Evolutionary conservation across 2,113 vertebrate species (phyloP).

Genomic region (Otocyon megalotis): DNA sequence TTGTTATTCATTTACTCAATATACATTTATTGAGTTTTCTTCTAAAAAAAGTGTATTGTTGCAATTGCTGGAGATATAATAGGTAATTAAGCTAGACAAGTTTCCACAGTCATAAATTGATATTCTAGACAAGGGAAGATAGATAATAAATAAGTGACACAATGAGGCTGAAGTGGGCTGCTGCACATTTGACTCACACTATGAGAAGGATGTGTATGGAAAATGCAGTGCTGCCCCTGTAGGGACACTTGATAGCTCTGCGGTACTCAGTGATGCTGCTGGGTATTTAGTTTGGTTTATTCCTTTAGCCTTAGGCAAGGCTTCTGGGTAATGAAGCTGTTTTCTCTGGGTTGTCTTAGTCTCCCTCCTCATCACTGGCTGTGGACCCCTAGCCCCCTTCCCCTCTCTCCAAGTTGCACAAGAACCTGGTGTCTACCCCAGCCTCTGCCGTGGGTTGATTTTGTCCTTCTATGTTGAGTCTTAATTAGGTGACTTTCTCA

Average conservation of each 20-base stretch:
- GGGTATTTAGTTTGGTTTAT: not conserved
- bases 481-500: not conserved
- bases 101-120: not conserved
- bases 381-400: not conserved
- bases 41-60: not conserved
- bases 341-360: not conserved
- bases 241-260: too few species aligned
- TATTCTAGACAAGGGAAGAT: not conserved
- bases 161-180: not conserved
- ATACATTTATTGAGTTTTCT: not conserved
- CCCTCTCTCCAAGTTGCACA: not conserved
- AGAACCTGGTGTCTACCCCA: fast-evolving
- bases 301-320: not conserved
- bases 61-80: not conserved
- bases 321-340: not conserved
- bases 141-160: not conserved
- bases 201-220: not conserved
- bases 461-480: not conserved
- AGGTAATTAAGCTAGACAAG: not conserved
- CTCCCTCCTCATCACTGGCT: not conserved
- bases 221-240: not conserved
- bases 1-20: not conserved
- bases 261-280: not conserved
- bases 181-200: not conserved
- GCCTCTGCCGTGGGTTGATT: not conserved